Base-by-base conservation (phyloP, 1,140 invertebrate species). In the Eumeta japonica region DNA sequence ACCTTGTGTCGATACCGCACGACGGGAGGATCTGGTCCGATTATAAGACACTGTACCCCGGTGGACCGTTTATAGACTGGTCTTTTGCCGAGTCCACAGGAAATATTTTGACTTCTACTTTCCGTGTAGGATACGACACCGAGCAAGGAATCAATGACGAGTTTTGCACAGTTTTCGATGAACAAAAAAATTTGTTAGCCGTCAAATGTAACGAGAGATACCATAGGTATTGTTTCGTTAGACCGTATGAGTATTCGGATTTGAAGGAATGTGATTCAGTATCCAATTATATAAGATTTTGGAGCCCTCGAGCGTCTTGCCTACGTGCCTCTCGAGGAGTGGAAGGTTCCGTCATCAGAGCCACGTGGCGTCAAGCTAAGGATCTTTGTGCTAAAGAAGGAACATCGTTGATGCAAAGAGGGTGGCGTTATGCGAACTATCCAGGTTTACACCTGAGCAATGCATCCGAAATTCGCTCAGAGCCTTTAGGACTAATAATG, bases 341-440 rank as follows among this genome's bases (percentile, higher is more conserved):
- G 0, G 48, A 55, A 0, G 63, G 58, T 2, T 58, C 57, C 0
- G 37, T 52, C 7, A 53, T 74, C 0, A 57, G 70, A 38, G 73
- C 68, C 0, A 75, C 53, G 1, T 73, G 68, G 66, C 45, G 34
- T 10, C 68, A 75, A 17, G 58, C 68, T 9, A 45, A 58, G 16
- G 46, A 61, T 0, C 31, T 71, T 16, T 77, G 75, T 40, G 42
- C 41, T 3, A 70, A 55, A 32, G 52, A 52, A 17, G 56, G 58
- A 3, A 64, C 60, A 0, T 50, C 56, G 1, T 39, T 77, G 7
- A 28, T 75, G 10, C 58, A 65, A 28, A 52, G 52, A 30, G 71
- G 73, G 3, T 77, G 74, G 62, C 43, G 61, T 20, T 75, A 68
- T 37, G 53, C 68, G 0, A 73, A 75, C 36, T 49, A 62, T 45